These are phyloP conservation scores for Hemitrygon akajei DNA, from an alignment of 2,797 vertebrate species.

Conservation along the genomic window DNA sequence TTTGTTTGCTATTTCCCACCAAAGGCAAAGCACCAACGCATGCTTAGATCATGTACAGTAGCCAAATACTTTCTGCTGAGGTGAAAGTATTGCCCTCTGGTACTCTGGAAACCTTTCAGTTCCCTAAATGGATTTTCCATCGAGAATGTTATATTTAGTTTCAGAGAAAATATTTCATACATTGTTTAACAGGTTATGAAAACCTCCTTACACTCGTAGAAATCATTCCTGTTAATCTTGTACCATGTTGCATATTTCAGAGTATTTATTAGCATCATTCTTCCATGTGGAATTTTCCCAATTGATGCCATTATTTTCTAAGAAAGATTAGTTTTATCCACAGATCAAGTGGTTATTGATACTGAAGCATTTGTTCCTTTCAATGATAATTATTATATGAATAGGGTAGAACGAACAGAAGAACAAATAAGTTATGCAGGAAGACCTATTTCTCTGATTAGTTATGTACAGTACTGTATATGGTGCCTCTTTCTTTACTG, in stretches of 20 bases:
- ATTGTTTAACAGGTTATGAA: background rate
- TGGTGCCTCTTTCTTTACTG: no score
- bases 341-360: background rate
- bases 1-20: background rate
- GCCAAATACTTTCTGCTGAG: background rate
- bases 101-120: background rate
- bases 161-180: background rate
- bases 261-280: background rate
- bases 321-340: background rate
- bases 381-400: background rate
- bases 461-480: background rate
- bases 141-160: background rate
- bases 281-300: background rate
- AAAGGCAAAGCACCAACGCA: background rate
- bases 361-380: background rate
- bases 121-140: slow-evolving; percentile 7
- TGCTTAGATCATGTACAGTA: background rate
- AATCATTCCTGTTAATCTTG: background rate
- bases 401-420: background rate
- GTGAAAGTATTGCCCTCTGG: background rate
- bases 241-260: background rate
- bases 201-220: background rate
- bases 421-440: background rate
- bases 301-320: background rate
- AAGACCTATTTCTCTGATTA: background rate